Evolutionary conservation across 2,888 invertebrate genomes (phyloP), one percentile per base, ranked within the genome.

Genomic region (Apotomis capreana): DNA sequence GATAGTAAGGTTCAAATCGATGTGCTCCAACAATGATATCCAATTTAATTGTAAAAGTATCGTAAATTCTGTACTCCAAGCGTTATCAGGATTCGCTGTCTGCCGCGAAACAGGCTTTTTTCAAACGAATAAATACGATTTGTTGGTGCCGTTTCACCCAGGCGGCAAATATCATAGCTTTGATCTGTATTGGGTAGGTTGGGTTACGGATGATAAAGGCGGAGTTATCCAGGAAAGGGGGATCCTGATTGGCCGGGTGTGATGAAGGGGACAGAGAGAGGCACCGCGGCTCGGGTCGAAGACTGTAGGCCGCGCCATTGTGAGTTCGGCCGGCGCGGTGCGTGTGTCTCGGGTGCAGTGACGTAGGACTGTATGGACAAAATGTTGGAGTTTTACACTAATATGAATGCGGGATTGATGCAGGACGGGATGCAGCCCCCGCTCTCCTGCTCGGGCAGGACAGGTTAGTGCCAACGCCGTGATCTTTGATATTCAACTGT

Each of bases 331-430:
- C 79, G 81, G 78, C 85, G 86, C 77, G 76, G 77, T 71, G 81
- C 70, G 75, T 83, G 80, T 79, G 78, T 84, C 81, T 78, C 80
- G 74, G 75, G 77, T 75, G 80, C 76, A 81, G 79, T 79, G 75
- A 68, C 70, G 76, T 77, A 2, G 81, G 77, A 78, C 82, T 84
- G 70, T 76, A 84, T 84, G 80, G 83, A 81, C 82, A 94, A 89
- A 84, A 96, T 96, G 95, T 94, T 96, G 91, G 95, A 96, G 87
- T 95, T 95, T 88, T 95, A 95, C 85, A 95, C 95, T 71, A 95
- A 95, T 83, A 90, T 95, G 77, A 95, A 94, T 79, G 84, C 94
- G 75, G 94, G 93, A 87, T 93, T 95, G 91, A 89, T 95, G 85
- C 94, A 93, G 79, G 95, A 95, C 77, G 89, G 89, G 70, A 87